Evolutionary conservation across 2,113 vertebrate genomes (phyloP).

Genomic region (Hemiscyllium ocellatum): DNA sequence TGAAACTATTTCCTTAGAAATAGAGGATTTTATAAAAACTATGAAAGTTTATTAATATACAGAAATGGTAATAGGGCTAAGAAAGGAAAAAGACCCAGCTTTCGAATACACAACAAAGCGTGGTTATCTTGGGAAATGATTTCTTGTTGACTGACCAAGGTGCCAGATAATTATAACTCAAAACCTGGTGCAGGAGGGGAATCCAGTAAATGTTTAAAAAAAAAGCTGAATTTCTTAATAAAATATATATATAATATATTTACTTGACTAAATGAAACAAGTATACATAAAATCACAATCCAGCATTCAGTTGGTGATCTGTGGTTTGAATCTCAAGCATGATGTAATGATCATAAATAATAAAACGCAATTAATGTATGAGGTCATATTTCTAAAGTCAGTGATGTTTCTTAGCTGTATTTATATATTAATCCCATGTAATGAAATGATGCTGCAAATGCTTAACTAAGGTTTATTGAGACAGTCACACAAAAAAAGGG

Average conservation of each 20-base stretch:
- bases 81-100: background rate
- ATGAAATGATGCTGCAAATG: background rate
- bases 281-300: background rate
- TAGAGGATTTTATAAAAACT: background rate
- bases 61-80: background rate
- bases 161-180: background rate
- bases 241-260: background rate
- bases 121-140: background rate
- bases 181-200: background rate
- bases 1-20: background rate
- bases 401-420: background rate
- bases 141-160: background rate
- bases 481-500: background rate
- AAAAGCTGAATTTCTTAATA: background rate
- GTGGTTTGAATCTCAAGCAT: background rate
- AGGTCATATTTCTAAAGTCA: background rate
- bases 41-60: background rate
- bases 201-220: background rate
- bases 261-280: background rate
- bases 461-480: background rate
- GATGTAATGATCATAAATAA: constrained; percentile 21
- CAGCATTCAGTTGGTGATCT: background rate
- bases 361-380: background rate
- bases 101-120: background rate
- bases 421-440: background rate